A percentile compares a stretch with the other conserved stretches of the same genome.
Conservation (phyloP, 2,888 invertebrate genomes). For the Criorhina ranunculi region DNA sequence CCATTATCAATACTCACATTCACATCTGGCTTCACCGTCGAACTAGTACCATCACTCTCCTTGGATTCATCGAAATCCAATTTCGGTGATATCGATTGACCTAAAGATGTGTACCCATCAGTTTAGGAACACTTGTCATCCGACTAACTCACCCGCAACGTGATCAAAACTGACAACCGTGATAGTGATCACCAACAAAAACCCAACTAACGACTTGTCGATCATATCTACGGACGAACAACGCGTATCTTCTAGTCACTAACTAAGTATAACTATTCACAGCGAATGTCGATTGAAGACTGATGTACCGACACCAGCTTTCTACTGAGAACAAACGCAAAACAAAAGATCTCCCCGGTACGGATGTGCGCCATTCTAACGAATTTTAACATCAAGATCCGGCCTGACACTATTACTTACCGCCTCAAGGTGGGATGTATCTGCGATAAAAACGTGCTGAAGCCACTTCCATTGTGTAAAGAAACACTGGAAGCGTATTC, state of each 20-base stretch:
- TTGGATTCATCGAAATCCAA: slow-evolving; percentile 82
- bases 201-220: slow-evolving; percentile 42
- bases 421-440: slow-evolving; percentile 71
- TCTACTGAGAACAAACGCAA: slow-evolving; percentile 33
- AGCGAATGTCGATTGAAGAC: slow-evolving; percentile 55
- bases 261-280: slow-evolving; percentile 51
- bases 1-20: slow-evolving; percentile 71
- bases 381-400: slow-evolving; percentile 71
- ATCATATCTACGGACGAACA: slow-evolving; percentile 49
- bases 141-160: slow-evolving; percentile 58
- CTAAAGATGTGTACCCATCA: slow-evolving; percentile 76
- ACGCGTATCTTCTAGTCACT: slow-evolving; percentile 31
- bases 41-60: slow-evolving; percentile 78
- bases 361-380: slow-evolving; percentile 62
- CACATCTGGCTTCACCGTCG: slow-evolving; percentile 79
- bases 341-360: slow-evolving; percentile 50
- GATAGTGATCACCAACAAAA: slow-evolving; percentile 49
- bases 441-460: slow-evolving; percentile 50
- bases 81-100: slow-evolving; percentile 83
- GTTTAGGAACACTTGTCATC: slow-evolving; percentile 16
- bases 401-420: slow-evolving; percentile 71
- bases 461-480: slow-evolving; percentile 53
- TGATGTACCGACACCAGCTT: slow-evolving; percentile 40
- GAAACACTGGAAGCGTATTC: slow-evolving; percentile 52
- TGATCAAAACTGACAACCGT: slow-evolving; percentile 35